Percentiles rank a stretch among this genome's conserved stretches.
Evolutionary conservation across 2,113 vertebrate species (phyloP).

Genomic region (Mustela lutreola): DNA sequence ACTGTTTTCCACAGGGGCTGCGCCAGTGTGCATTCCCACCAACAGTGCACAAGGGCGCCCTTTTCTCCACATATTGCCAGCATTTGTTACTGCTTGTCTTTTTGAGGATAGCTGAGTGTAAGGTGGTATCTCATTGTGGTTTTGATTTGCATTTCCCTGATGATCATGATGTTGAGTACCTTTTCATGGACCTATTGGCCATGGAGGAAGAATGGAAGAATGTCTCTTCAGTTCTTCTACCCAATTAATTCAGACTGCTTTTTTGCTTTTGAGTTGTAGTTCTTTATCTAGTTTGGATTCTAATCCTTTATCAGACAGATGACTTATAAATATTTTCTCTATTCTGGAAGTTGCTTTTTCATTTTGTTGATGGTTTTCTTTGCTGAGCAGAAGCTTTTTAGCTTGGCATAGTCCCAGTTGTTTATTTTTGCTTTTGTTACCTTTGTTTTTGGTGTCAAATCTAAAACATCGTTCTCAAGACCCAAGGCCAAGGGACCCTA

Average conservation of each 20-base stretch:
- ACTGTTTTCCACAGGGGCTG: background rate
- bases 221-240: background rate
- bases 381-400: background rate
- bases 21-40: background rate
- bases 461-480: background rate
- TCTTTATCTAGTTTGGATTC: background rate
- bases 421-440: background rate
- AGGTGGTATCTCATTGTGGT: background rate
- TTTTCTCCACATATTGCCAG: background rate
- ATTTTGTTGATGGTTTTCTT: background rate
- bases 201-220: background rate
- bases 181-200: background rate
- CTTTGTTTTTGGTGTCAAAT: background rate
- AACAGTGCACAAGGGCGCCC: background rate
- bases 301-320: background rate
- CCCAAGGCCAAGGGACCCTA: background rate
- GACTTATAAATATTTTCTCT: background rate
- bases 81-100: background rate
- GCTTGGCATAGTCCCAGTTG: background rate
- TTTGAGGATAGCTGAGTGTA: background rate
- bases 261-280: background rate
- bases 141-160: background rate
- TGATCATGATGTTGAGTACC: background rate
- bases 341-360: background rate
- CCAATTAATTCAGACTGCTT: background rate